Evolutionary conservation across 2,113 vertebrate species (phyloP).

Genomic region (Tenrec ecaudatus): DNA sequence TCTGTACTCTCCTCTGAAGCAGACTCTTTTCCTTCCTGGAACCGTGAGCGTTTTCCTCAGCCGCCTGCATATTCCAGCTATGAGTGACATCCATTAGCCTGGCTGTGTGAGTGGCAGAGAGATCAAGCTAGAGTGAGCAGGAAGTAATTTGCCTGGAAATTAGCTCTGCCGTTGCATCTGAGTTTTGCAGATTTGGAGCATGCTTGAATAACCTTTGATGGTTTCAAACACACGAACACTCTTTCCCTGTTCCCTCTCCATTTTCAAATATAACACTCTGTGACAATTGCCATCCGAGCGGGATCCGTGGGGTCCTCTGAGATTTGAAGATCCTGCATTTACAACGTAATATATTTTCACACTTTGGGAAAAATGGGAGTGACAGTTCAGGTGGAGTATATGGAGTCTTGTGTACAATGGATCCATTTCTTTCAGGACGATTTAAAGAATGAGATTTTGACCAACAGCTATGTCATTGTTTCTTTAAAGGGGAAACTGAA

Average conservation of each 20-base stretch:
- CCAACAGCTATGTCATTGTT: slow-evolving; percentile 27
- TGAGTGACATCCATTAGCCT: background rate
- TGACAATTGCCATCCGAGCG: background rate
- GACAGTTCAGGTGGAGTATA: background rate
- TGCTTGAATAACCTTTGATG: background rate
- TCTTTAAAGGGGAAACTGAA: slow-evolving; percentile 47
- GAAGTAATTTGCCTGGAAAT: slow-evolving; percentile 7
- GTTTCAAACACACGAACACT: background rate
- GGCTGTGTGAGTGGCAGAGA: background rate
- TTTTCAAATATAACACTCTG: background rate
- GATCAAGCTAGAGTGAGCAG: background rate
- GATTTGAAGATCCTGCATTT: slow-evolving; percentile 32
- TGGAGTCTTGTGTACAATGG: no score
- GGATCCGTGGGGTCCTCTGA: background rate
- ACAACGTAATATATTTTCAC: slow-evolving; percentile 1
- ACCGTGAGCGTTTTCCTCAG: background rate
- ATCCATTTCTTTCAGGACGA: slow-evolving; percentile 42
- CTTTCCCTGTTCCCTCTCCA: background rate
- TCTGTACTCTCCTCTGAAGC: slow-evolving; percentile 15
- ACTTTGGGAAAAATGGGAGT: background rate
- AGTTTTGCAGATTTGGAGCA: slow-evolving; percentile 47
- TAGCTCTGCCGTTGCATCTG: background rate
- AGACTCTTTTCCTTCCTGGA: slow-evolving; percentile 22
- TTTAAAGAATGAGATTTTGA: slow-evolving; percentile 26
- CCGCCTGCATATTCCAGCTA: background rate